phyloP scores from a whole-genome alignment of 2,113 vertebrate species.

The Ammodytes marinus region DNA sequence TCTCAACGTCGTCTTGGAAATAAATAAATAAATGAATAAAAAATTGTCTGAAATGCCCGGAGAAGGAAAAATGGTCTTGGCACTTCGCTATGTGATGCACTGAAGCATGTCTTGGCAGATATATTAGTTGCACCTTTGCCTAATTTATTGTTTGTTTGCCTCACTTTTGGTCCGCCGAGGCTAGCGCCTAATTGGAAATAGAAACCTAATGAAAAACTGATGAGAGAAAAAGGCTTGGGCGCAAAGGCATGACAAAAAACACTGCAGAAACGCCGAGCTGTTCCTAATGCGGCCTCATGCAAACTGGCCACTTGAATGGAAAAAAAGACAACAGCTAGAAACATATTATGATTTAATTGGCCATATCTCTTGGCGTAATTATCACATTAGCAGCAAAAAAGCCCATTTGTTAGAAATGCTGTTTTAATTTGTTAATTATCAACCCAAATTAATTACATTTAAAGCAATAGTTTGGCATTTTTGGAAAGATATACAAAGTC shows the following conservation, averaged over 20 bases:
- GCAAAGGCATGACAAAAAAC: slow-evolving; percentile 49
- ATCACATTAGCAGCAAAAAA: slow-evolving; percentile 20
- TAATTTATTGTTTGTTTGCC: slow-evolving; percentile 82
- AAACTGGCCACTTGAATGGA: slow-evolving; percentile 15
- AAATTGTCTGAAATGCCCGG: slow-evolving; percentile 32
- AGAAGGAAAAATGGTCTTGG: slow-evolving; percentile 60
- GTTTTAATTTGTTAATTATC: slow-evolving; percentile 21
- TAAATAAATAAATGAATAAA: not conserved
- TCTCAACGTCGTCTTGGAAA: slow-evolving; percentile 36
- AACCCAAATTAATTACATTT: not conserved
- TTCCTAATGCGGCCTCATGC: slow-evolving; percentile 2
- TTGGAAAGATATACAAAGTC: not conserved
- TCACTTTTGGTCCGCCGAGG: slow-evolving; percentile 70
- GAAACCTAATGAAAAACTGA: slow-evolving; percentile 82
- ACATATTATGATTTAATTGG: slow-evolving; percentile 30
- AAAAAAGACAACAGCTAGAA: not conserved
- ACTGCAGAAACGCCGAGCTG: slow-evolving; percentile 22
- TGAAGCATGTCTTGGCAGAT: slow-evolving; percentile 67
- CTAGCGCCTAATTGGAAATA: slow-evolving; percentile 78
- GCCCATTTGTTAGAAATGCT: slow-evolving; percentile 3
- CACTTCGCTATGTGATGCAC: slow-evolving; percentile 50
- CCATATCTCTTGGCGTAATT: slow-evolving; percentile 42
- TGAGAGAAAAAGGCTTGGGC: slow-evolving; percentile 63
- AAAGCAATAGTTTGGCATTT: not conserved
- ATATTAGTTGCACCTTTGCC: slow-evolving; percentile 73